Evolutionary conservation across 2,113 vertebrate genomes (phyloP), one percentile per base, ranked within the genome.

Genomic region (Xenopus laevis): DNA sequence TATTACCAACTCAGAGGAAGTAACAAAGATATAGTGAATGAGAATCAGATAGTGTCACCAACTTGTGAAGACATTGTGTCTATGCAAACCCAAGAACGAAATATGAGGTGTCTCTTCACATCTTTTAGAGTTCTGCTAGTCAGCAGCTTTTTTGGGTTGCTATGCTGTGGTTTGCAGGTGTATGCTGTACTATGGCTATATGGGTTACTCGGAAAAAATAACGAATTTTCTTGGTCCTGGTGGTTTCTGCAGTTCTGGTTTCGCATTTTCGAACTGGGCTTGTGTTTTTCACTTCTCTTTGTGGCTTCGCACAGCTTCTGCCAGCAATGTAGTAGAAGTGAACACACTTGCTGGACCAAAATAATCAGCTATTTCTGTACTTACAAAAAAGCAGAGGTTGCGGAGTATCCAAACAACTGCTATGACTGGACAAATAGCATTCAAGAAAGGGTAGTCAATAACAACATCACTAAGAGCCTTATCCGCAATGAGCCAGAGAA

Each of bases 171-270:
- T 7, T 82, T 98, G 67, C 96, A 98, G 79, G 78, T 91, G 66
- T 91, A 94, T 2, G 85, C 94, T 0, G 87, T 88, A 0, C 82
- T 96, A 71, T 98, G 96, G 96, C 86, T 97, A 27, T 92, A 95
- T 44, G 94, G 89, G 0, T 44, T 92, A 21, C 82, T 95, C 2
- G 94, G 89, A 4, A 70, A 84, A 18, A 88, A 87, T 30, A 85
- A 85, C 15, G 87, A 60, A 30, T 96, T 97, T 78, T 93, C 87
- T 50, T 93, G 91, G 93, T 85, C 87, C 1, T 92, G 96, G 90
- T 98, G 96, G 96, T 83, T 86, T 0, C 91, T 94, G 17, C 95
- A 97, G 79, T 93, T 96, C 82, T 97, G 96, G 94, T 89, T 92
- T 77, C 89, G 95, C 33, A 86, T 95, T 1, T 82, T 94, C 4